phyloP scores from a whole-genome alignment of 2,888 invertebrate genomes.

The Leucophenga montana region DNA sequence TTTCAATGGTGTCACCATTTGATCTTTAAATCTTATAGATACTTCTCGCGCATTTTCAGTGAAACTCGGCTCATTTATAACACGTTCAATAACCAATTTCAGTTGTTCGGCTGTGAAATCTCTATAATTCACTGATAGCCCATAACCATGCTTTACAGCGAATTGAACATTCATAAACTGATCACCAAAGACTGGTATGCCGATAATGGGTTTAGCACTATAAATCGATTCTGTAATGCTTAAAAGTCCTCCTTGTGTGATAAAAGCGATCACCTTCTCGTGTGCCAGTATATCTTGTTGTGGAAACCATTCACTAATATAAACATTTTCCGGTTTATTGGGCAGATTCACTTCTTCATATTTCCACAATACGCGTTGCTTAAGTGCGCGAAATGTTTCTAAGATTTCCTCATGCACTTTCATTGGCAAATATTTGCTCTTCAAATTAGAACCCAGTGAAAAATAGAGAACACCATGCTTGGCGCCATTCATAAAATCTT shows the following conservation, averaged over 20 bases:
- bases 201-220: slow-evolving; percentile 70
- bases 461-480: slow-evolving; percentile 72
- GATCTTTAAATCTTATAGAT: slow-evolving; percentile 66
- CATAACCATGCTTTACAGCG: slow-evolving; percentile 70
- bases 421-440: slow-evolving; percentile 49
- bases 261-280: slow-evolving; percentile 72
- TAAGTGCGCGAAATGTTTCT: slow-evolving; percentile 48
- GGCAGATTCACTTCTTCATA: slow-evolving; percentile 56
- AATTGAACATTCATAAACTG: slow-evolving; percentile 61
- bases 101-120: slow-evolving; percentile 63
- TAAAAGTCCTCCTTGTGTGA: slow-evolving; percentile 75
- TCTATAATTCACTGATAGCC: slow-evolving; percentile 61
- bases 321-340: slow-evolving; percentile 55
- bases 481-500: slow-evolving; percentile 69
- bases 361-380: slow-evolving; percentile 71
- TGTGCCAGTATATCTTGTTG: slow-evolving; percentile 70
- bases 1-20: slow-evolving; percentile 61
- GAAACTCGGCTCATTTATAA: slow-evolving; percentile 48
- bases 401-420: slow-evolving; percentile 51
- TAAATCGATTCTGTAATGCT: slow-evolving; percentile 72
- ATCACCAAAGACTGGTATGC: slow-evolving; percentile 68
- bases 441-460: slow-evolving; percentile 71
- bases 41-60: slow-evolving; percentile 47
- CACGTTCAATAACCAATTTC: slow-evolving; percentile 45
- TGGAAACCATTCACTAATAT: slow-evolving; percentile 64